phyloP scores from a whole-genome alignment of 2,888 invertebrate genomes.

The Dasysyrphus tricinctus region DNA sequence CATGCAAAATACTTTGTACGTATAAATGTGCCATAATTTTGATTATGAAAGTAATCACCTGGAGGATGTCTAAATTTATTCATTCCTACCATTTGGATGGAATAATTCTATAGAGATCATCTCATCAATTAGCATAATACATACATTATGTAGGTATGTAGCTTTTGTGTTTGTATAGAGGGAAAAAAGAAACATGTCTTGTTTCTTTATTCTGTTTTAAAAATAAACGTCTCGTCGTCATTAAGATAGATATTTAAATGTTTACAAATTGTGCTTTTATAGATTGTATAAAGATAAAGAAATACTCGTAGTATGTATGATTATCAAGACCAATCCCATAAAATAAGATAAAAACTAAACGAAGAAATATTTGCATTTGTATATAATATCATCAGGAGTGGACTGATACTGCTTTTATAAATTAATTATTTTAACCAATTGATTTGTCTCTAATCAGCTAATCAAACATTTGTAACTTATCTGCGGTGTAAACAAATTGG shows the following conservation, averaged over 20 bases:
- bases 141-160: slow-evolving; percentile 22
- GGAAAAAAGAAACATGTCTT: not conserved
- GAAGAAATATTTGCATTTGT: not conserved
- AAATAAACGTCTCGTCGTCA: slow-evolving; percentile 3
- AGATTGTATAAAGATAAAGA: not conserved
- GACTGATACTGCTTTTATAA: not conserved
- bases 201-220: not conserved
- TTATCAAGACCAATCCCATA: not conserved
- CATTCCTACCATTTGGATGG: slow-evolving; percentile 16
- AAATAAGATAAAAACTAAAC: not conserved
- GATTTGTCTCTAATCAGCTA: slow-evolving; percentile 10
- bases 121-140: slow-evolving; percentile 45
- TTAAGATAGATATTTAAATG: not conserved
- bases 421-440: not conserved
- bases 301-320: not conserved
- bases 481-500: slow-evolving; percentile 10
- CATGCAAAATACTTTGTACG: slow-evolving; percentile 13
- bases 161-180: too few species aligned
- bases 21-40: slow-evolving; percentile 20
- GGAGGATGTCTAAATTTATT: slow-evolving; percentile 54
- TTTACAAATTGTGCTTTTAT: not conserved
- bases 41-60: slow-evolving; percentile 57
- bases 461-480: slow-evolving; percentile 11
- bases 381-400: not conserved
- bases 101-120: slow-evolving; percentile 36